These are phyloP conservation scores for Caranx ignobilis DNA, from an alignment of 2,113 vertebrate genomes.

Conservation along the genomic window DNA sequence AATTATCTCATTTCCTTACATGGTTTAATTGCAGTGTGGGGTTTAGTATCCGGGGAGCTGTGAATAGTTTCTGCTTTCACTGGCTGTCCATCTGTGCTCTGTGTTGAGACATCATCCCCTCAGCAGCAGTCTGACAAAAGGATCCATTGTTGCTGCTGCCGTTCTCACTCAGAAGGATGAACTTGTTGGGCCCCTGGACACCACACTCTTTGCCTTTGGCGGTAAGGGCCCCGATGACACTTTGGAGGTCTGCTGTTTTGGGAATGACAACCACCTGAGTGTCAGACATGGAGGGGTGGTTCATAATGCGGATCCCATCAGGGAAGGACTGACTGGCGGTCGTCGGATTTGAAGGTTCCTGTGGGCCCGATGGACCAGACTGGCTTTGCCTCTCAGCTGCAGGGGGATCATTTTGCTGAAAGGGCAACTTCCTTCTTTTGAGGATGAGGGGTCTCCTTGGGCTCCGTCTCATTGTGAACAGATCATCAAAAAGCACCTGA, in stretches of 20 bases:
- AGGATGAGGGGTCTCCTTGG: constrained; percentile 95
- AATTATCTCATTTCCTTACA: constrained; percentile 15
- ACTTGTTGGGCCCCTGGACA: constrained; percentile 90
- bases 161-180: constrained; percentile 90
- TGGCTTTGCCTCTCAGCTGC: constrained; percentile 58
- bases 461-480: constrained; percentile 91
- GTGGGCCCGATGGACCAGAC: constrained; percentile 19
- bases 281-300: constrained; percentile 90
- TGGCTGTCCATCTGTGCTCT: neutral
- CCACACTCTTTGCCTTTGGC: constrained; percentile 93
- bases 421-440: constrained; percentile 90
- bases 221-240: constrained; percentile 90
- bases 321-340: constrained; percentile 78
- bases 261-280: constrained; percentile 93
- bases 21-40: constrained; percentile 59
- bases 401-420: constrained; percentile 77
- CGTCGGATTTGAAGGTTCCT: constrained; percentile 34
- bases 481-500: constrained; percentile 56
- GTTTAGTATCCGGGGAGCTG: constrained; percentile 26
- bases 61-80: constrained; percentile 4
- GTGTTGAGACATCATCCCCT: neutral
- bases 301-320: constrained; percentile 88
- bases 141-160: constrained; percentile 34
- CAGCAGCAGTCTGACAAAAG: constrained; percentile 10
- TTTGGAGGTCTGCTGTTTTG: constrained; percentile 87